Base-by-base conservation (phyloP, 2,888 invertebrate species). In the Leptopterna dolabrata region DNA sequence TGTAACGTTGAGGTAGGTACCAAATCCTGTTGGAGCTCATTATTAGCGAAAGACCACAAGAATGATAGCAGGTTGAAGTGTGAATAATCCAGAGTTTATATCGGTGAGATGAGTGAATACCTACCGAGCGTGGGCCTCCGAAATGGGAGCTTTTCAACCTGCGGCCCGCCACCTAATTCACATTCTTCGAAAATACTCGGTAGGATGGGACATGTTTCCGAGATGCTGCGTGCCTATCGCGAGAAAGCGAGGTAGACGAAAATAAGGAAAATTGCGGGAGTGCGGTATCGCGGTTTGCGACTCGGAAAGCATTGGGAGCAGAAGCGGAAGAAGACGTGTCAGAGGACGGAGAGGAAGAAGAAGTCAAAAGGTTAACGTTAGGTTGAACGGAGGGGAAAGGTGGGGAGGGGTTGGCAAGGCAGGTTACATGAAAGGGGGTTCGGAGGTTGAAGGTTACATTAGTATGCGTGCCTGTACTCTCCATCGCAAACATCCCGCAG, bases 401-500 rank as follows among this genome's bases (percentile, higher is more conserved):
- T 7, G 47, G 24, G 19, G 1, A 4, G 63, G 63, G 63, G 63
- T 51, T 16, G n/a, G n/a, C 51, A 51, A 16, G 51, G 41, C 11
- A 9, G 76, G 41, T 27, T 78, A 27, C 43, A 45, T 4, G 78
- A 45, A 78, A 19, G 27, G 45, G 41, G 14, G 78, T n/a, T 41
- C 11, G 24, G 19, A 43, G 78, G 78, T 45, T 78, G 14, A 45
- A 45, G 78, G 78, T 78, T 43, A 45, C 45, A 45, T 78, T 78
- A 78, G 45, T 78, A 78, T 78, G 78, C 78, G 41, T 19, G 78
- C 78, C 24, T 19, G 27, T 78, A 6, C 78, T 45, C 45, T n/a
- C 78, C 78, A 45, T 78, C 45, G 43, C 78, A 78, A 78, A 78
- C 78, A 36, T 78, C 78, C 45, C 24, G 24, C 63, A 24, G 63